A percentile compares a stretch with the other conserved stretches of the same genome.
phyloP scores from a whole-genome alignment of 2,888 invertebrate genomes.

The Chrysomela aeneicollis region DNA sequence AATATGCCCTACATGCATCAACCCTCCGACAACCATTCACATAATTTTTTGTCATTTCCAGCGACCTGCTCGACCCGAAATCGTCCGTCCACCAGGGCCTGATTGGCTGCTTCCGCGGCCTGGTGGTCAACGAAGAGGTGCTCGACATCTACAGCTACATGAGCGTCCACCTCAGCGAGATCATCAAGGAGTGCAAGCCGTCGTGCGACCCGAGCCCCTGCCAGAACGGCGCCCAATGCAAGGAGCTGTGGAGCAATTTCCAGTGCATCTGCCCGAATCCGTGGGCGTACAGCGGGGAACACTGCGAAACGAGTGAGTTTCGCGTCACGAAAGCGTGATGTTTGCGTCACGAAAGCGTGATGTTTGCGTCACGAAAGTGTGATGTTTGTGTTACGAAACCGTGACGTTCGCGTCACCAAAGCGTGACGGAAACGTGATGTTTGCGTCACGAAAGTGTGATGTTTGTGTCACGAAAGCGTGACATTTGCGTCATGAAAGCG shows the following conservation, averaged over 20 bases:
- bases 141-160: conserved; percentile 91
- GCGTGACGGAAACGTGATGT: too few species aligned
- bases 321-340: too few species aligned
- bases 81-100: conserved; percentile 87
- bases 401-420: too few species aligned
- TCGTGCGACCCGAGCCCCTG: conserved; percentile 95
- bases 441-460: too few species aligned
- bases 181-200: conserved; percentile 92
- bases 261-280: conserved; percentile 91
- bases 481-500: too few species aligned
- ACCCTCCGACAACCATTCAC: too few species aligned
- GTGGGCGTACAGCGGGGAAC: conserved; percentile 90
- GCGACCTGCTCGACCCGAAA: conserved; percentile 78
- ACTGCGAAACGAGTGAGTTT: conserved; percentile 86
- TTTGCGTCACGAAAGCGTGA: too few species aligned
- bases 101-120: conserved; percentile 92
- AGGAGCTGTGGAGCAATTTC: conserved; percentile 91
- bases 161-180: conserved; percentile 90
- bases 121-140: conserved; percentile 91
- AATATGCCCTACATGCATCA: too few species aligned
- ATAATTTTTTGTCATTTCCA: too few species aligned
- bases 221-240: conserved; percentile 88
- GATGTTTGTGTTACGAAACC: too few species aligned
- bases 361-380: too few species aligned
- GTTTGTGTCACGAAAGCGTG: too few species aligned